phyloP scores from a whole-genome alignment of 53 echinoderm and acorn worm genomes.

The Echinarachnius parma region DNA sequence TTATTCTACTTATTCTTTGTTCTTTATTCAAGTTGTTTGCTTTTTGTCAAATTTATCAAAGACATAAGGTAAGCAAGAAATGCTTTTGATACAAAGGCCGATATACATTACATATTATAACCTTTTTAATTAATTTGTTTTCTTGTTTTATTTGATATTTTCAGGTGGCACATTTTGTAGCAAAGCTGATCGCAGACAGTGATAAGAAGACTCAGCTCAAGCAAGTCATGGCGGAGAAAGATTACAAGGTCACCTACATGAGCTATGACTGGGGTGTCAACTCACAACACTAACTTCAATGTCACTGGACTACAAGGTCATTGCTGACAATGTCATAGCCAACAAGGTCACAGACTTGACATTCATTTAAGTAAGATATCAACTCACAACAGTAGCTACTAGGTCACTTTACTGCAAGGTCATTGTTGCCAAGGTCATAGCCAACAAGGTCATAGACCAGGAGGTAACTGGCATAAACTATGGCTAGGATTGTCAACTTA shows the following conservation, averaged over 20 bases:
- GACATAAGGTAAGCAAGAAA: no score
- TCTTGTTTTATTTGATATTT: no score
- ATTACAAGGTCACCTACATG: conserved; percentile 68
- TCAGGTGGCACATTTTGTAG: conserved; percentile 72
- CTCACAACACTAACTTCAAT: conserved; percentile 70
- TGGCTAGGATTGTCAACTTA: neutral
- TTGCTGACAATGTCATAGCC: neutral
- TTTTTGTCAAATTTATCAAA: no score
- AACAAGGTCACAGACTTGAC: neutral
- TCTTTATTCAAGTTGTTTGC: no score
- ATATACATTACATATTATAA: no score
- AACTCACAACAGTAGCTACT: neutral
- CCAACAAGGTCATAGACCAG: no score
- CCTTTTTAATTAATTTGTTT: no score
- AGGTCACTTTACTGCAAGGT: neutral
- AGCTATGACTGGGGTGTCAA: conserved; percentile 88
- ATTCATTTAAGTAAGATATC: neutral
- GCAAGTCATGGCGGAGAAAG: conserved; percentile 55
- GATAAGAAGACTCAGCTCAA: conserved; percentile 62
- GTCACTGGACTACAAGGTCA: neutral
- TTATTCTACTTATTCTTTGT: no score
- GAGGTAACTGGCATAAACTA: no score
- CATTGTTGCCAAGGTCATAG: neutral
- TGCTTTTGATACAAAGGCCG: no score
- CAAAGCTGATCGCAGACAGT: conserved; percentile 62